Conservation (phyloP, 30 jellyfish, hydroid and myxozoan genomes). For the Sanderia malayensis region DNA sequence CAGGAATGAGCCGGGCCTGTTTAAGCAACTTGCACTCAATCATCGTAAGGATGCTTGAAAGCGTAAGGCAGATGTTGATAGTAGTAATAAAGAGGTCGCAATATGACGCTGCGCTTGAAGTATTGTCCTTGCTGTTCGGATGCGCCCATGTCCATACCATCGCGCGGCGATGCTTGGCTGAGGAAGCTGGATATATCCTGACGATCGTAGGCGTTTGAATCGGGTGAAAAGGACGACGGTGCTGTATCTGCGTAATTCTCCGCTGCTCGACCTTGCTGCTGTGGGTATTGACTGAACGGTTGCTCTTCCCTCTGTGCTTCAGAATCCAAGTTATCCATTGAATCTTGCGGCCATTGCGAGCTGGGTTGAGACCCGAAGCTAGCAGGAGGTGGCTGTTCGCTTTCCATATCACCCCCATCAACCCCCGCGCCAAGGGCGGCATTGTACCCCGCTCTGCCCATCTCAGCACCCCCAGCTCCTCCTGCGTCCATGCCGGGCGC, state of each 20-base stretch:
- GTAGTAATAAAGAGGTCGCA: conserved; percentile 45
- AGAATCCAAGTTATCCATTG: conserved; percentile 47
- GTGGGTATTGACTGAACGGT: conserved; percentile 32
- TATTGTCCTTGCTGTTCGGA: conserved; percentile 52
- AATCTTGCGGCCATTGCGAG: conserved; percentile 4
- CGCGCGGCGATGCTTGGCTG: conserved; percentile 29
- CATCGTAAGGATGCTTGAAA: conserved; percentile 57
- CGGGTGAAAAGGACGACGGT: conserved; percentile 40
- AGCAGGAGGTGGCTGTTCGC: neutral
- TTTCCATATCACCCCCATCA: neutral
- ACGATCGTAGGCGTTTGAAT: conserved; percentile 52
- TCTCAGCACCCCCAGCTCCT: conserved; percentile 25
- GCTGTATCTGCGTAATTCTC: neutral
- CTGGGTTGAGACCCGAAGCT: conserved; percentile 3
- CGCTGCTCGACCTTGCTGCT: conserved; percentile 4
- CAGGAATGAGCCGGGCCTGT: no score
- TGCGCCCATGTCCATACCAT: conserved; percentile 20
- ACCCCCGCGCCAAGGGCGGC: conserved; percentile 5
- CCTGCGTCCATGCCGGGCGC: conserved; percentile 39
- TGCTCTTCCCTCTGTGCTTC: conserved; percentile 70
- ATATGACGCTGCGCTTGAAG: conserved; percentile 49
- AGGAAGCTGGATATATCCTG: conserved; percentile 52
- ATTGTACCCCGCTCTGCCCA: conserved; percentile 18
- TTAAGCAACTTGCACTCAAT: conserved; percentile 9
- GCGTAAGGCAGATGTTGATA: conserved; percentile 54